Percentiles rank a stretch among this genome's conserved stretches.
phyloP scores from a whole-genome alignment of 2,113 vertebrate species.

The Colistium nudipinnis region DNA sequence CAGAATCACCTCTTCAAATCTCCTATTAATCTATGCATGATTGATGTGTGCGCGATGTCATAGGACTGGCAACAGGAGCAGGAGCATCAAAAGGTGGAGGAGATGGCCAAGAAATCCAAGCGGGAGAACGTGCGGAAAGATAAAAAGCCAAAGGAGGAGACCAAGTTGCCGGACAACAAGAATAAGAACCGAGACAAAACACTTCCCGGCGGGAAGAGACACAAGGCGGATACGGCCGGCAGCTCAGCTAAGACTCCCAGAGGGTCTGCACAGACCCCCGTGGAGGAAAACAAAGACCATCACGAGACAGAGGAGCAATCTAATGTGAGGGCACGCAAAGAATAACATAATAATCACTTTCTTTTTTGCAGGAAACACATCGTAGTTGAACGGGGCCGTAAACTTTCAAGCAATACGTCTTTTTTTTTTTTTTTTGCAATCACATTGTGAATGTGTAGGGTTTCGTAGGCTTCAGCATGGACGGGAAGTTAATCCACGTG shows the following conservation, averaged over 20 bases:
- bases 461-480: constrained; percentile 88
- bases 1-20: too few species aligned
- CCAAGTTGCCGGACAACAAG: background rate
- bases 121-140: constrained; percentile 13
- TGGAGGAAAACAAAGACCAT: background rate
- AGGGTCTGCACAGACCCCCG: constrained; percentile 8
- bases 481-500: constrained; percentile 84
- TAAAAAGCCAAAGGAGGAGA: constrained; percentile 36
- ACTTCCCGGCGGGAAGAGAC: constrained; percentile 17
- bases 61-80: constrained; percentile 69
- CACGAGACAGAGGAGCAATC: background rate
- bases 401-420: background rate
- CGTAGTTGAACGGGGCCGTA: background rate
- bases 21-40: too few species aligned
- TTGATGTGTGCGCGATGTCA: background rate
- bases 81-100: constrained; percentile 59
- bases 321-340: constrained; percentile 24
- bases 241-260: background rate
- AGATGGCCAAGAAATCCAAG: constrained; percentile 55
- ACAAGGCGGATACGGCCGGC: background rate
- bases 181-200: constrained; percentile 35
- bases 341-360: background rate
- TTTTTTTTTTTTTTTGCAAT: too few species aligned
- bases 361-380: background rate
- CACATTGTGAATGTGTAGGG: constrained; percentile 58